phyloP scores from a whole-genome alignment of 2,888 invertebrate genomes.

The Syrphus vitripennis region DNA sequence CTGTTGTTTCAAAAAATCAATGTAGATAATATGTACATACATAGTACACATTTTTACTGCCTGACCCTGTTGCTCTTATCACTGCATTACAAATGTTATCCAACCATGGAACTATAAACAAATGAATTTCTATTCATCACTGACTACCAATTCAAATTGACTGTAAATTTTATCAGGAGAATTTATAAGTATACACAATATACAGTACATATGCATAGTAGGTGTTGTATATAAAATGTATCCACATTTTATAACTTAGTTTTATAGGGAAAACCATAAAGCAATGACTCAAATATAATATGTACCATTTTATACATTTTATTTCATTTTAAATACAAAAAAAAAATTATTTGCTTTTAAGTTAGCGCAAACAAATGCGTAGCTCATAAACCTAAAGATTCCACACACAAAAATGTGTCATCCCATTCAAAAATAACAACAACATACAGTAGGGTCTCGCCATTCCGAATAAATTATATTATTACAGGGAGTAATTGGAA shows the following conservation, averaged over 20 bases:
- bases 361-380: not conserved
- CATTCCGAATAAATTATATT: not conserved
- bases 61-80: not conserved
- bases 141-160: not conserved
- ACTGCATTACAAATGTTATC: conserved; percentile 18
- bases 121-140: not conserved
- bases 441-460: not conserved
- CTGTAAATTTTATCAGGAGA: not conserved
- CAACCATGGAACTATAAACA: conserved; percentile 11
- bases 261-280: no score
- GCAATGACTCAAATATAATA: no score
- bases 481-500: not conserved
- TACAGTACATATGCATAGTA: not conserved
- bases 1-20: not conserved
- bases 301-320: no score
- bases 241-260: no score
- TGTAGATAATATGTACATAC: not conserved
- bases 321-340: not conserved
- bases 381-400: conserved; percentile 18
- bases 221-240: no score
- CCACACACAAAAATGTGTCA: conserved; percentile 29
- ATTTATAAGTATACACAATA: not conserved
- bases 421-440: conserved; percentile 15
- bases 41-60: not conserved
- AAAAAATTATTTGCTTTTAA: not conserved